Evolutionary conservation across 2,113 vertebrate species (phyloP), one percentile per base, ranked within the genome.

Genomic region (Lamprologus tigripictilis): DNA sequence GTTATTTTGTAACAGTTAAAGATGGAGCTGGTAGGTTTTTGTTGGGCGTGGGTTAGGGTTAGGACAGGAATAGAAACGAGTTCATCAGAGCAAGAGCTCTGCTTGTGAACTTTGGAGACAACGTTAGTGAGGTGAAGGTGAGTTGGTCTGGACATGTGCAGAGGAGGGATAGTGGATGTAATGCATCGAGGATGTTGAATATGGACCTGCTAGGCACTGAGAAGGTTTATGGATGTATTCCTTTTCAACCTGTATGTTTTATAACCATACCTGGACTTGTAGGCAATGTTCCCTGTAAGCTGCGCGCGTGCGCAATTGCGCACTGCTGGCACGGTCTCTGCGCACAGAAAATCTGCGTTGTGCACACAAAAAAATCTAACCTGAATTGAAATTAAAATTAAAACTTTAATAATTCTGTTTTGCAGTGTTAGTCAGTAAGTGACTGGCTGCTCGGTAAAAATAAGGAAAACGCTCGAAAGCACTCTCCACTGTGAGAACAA

Each of bases 301-400:
- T 51, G 17, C 8, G 1, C 2, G 0, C 3, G 2, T 49, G 47
- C 16, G 14, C 6, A 54, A 54, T 55, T 23, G 21, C 6, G 2
- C 21, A 57, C 54, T 57, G 54, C 54, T 57, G 23, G 54, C 23
- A 57, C 2, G 0, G 23, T 8, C 3, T 26, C 21, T 26, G 2
- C 4, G 4, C 21, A 7, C 53, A 55, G 21, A 57, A 57, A 57
- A 57, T 26, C 54, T 57, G 12, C 2, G 0, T 3, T 57, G 4
- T 5, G 4, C 21, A 55, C 54, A 57, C 12, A 55, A 55, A 55
- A 55, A 13, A 55, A 7, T 55, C 4, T 1, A 55, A 55, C 0
- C 4, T 55, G 53, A 55, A 55, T 55, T 55, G 6, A 55, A 55
- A 55, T 55, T 23, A 1, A 55, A 13, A 55, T 55, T 2, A 13